Percentiles rank a stretch among this genome's conserved stretches.
These are phyloP conservation scores for Nettapus auritus DNA, from an alignment of 2,113 vertebrate genomes.

Conservation along the genomic window DNA sequence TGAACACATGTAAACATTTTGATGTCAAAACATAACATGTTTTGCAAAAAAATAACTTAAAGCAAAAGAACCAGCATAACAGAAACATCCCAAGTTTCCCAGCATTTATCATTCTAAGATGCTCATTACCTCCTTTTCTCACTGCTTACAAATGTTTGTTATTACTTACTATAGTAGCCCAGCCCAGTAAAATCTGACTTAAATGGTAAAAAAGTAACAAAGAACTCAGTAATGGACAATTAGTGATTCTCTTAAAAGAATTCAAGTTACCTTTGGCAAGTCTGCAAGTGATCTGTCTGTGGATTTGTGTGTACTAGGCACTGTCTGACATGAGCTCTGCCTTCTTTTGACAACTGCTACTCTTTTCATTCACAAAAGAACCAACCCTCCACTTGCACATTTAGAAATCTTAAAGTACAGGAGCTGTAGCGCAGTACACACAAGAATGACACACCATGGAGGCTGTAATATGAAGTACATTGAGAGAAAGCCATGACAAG, in stretches of 20 bases:
- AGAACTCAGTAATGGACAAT: neutral
- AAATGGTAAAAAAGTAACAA: neutral
- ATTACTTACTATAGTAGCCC: neutral
- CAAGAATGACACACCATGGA: neutral
- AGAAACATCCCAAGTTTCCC: neutral
- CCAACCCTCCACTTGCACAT: neutral
- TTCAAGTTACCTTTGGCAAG: neutral
- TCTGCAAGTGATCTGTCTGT: neutral
- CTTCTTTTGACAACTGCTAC: neutral
- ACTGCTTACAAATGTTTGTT: neutral
- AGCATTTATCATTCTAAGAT: neutral
- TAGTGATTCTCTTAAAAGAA: neutral
- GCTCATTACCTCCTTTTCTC: neutral
- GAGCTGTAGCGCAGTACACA: neutral
- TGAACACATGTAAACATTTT: neutral
- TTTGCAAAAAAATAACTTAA: neutral
- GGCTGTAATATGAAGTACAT: neutral
- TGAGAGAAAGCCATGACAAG: neutral
- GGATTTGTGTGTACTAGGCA: neutral
- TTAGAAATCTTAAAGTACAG: neutral
- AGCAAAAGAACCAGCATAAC: neutral
- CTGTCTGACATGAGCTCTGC: neutral
- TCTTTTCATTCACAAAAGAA: neutral
- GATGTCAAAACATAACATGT: neutral
- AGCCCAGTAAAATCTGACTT: neutral